Conservation (phyloP, 2,888 invertebrate species). For the Dimorphilus gyrociliatus region DNA sequence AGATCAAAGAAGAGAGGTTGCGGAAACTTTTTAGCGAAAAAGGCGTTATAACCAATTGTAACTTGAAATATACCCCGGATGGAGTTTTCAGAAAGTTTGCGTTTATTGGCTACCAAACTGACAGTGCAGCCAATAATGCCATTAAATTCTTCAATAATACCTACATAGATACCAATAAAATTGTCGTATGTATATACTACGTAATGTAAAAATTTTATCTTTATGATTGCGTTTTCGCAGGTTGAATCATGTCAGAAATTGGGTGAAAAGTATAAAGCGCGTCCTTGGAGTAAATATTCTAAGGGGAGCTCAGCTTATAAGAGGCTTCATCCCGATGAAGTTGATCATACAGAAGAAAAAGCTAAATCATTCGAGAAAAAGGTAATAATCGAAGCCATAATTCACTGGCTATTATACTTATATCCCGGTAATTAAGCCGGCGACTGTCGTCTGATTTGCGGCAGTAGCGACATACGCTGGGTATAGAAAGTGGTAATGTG, state of each 20-base stretch:
- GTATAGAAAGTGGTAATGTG: no score
- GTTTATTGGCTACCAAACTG: slow-evolving; percentile 72
- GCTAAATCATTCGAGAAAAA: no score
- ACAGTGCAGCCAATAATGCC: slow-evolving; percentile 60
- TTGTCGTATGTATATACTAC: slow-evolving; percentile 43
- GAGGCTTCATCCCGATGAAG: neutral
- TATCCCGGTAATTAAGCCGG: no score
- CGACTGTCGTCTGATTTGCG: no score
- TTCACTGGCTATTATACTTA: no score
- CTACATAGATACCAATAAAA: slow-evolving; percentile 63
- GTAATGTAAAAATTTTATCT: neutral
- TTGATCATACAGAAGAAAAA: neutral
- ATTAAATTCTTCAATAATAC: slow-evolving; percentile 62
- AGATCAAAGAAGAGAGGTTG: slow-evolving; percentile 63
- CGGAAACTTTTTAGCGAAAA: slow-evolving; percentile 57
- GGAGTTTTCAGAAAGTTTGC: slow-evolving; percentile 83
- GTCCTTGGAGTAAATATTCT: slow-evolving; percentile 83
- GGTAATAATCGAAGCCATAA: no score
- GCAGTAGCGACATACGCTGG: no score
- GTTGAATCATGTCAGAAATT: slow-evolving; percentile 40
- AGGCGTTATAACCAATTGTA: slow-evolving; percentile 76
- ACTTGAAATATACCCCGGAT: slow-evolving; percentile 74
- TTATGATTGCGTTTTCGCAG: no score
- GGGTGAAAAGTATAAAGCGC: slow-evolving; percentile 49
- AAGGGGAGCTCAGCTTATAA: slow-evolving; percentile 54